Evolutionary conservation across 2,888 invertebrate genomes (phyloP).

Genomic region (Drosophila atripex): DNA sequence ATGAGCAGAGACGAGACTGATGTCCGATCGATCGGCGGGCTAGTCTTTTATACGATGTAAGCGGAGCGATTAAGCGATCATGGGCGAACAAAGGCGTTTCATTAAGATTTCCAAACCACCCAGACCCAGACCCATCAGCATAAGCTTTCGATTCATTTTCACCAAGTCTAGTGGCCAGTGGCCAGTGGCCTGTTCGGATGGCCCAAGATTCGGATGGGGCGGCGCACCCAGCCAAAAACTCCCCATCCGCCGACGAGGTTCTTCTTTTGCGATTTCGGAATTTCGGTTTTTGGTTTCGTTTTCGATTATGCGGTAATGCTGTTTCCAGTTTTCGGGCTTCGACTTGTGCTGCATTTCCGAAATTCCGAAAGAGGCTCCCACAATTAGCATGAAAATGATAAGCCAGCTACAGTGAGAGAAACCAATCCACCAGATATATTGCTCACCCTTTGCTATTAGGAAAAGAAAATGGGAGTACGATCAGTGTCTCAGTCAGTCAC

Average conservation of each 20-base stretch:
- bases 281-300: slow-evolving; percentile 10
- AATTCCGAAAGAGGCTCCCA: slow-evolving; percentile 63
- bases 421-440: background rate
- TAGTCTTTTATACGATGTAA: slow-evolving; percentile 69
- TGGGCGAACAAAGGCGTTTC: slow-evolving; percentile 64
- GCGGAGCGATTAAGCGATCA: slow-evolving; percentile 19
- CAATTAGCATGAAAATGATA: slow-evolving; percentile 71
- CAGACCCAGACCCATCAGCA: slow-evolving; percentile 6
- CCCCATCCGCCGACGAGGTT: background rate
- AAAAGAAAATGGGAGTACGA: background rate
- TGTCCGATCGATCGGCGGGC: slow-evolving; percentile 42
- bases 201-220: slow-evolving; percentile 23
- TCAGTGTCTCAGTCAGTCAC: background rate
- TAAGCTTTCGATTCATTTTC: slow-evolving; percentile 42
- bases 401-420: slow-evolving; percentile 20
- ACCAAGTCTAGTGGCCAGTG: slow-evolving; percentile 4
- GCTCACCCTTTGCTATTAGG: no score
- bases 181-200: background rate
- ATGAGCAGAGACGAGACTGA: slow-evolving; percentile 70
- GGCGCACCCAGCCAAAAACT: slow-evolving; percentile 25
- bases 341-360: slow-evolving; percentile 65
- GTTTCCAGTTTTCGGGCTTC: slow-evolving; percentile 46
- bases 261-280: slow-evolving; percentile 25
- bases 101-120: slow-evolving; percentile 62
- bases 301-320: slow-evolving; percentile 26